Percentiles rank a stretch among this genome's conserved stretches.
Conservation (phyloP, 2,888 invertebrate species). For the Heliothis peltigera region DNA sequence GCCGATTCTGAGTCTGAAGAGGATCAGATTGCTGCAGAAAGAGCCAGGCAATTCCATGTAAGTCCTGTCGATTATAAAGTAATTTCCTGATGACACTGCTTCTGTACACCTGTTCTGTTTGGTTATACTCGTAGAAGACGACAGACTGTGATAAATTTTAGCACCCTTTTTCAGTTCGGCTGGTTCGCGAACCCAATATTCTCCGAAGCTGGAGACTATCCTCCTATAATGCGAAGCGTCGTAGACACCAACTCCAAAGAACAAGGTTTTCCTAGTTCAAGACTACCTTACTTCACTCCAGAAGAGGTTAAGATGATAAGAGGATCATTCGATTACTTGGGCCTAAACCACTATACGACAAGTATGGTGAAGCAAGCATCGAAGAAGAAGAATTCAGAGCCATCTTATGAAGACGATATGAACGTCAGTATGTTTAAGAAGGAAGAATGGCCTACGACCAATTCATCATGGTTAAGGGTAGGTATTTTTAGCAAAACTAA, state of each 20-base stretch:
- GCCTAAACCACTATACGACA: constrained; percentile 93
- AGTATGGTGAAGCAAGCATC: constrained; percentile 77
- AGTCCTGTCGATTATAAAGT: constrained; percentile 1
- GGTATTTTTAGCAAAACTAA: no score
- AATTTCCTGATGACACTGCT: no score
- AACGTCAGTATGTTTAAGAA: constrained; percentile 78
- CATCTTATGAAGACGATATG: constrained; percentile 81
- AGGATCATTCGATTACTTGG: constrained; percentile 93
- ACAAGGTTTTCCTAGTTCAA: constrained; percentile 90
- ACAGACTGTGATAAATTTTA: neutral
- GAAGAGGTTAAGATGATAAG: constrained; percentile 90
- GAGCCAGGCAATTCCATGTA: constrained; percentile 82
- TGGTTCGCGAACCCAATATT: constrained; percentile 93
- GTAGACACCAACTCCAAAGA: constrained; percentile 89
- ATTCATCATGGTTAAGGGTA: constrained; percentile 88
- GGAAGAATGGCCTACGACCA: constrained; percentile 85
- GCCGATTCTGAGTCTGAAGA: constrained; percentile 78
- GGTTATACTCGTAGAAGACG: no score
- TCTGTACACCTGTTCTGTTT: neutral
- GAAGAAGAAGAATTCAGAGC: constrained; percentile 65
- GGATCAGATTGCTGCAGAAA: constrained; percentile 85
- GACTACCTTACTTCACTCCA: constrained; percentile 90
- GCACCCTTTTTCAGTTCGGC: constrained; percentile 87
- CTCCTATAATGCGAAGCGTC: constrained; percentile 90
- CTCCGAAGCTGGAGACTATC: constrained; percentile 91